Conservation (phyloP, 2,888 invertebrate genomes). For the Ophonus ardosiacus region DNA sequence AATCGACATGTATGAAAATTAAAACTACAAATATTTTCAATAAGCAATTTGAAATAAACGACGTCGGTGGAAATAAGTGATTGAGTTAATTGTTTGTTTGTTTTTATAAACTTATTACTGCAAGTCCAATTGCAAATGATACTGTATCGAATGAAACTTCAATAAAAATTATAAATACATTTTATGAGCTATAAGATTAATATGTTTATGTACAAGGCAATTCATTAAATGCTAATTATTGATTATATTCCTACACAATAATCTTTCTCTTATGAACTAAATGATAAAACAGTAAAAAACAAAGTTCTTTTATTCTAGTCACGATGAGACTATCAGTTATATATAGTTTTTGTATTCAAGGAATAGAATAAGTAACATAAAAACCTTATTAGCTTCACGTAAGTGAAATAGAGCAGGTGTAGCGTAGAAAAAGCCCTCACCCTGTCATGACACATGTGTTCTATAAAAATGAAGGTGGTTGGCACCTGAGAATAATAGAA, state of each 20-base stretch:
- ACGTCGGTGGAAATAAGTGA: too few species aligned
- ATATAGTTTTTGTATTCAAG: slow-evolving; percentile 22
- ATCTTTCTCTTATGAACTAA: slow-evolving; percentile 3
- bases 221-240: slow-evolving; percentile 35
- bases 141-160: neutral
- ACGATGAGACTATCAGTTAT: neutral
- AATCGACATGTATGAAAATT: too few species aligned
- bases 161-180: slow-evolving; percentile 43
- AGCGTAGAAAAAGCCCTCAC: slow-evolving; percentile 20
- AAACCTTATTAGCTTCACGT: slow-evolving; percentile 35
- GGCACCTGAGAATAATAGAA: slow-evolving; percentile 44
- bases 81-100: neutral
- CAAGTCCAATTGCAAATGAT: neutral
- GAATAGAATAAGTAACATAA: slow-evolving; percentile 37
- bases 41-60: too few species aligned
- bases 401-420: slow-evolving; percentile 47
- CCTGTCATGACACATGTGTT: slow-evolving; percentile 22
- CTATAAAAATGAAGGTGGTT: slow-evolving; percentile 48
- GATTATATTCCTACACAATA: neutral
- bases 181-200: slow-evolving; percentile 16
- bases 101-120: neutral
- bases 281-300: slow-evolving; percentile 2
- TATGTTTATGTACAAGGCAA: slow-evolving; percentile 16
- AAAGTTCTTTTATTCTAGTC: neutral
- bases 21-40: too few species aligned